Base-by-base conservation (phyloP, 2,888 invertebrate species). In the Eilema griseolum region DNA sequence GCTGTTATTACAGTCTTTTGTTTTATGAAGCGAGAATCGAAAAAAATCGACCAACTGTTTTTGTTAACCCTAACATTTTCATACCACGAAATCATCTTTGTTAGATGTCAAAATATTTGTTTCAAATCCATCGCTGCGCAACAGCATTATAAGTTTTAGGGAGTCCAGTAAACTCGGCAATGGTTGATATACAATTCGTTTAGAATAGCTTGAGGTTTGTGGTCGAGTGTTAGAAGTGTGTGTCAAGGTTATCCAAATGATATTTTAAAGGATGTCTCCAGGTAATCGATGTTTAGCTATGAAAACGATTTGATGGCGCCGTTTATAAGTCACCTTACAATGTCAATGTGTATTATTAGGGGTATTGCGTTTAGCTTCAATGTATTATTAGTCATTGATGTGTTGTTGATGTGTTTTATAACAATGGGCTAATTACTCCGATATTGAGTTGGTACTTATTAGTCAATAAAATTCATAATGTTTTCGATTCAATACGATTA, bases 1-100 rank as follows among this genome's bases (percentile, higher is more conserved):
- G 78, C 87, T 85, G 81, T 90, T 87, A 94, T 94, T 94, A 93
- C 83, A 74, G 82, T 74, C 83, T 85, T 89, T 89, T 86, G 85
- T 85, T 83, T 79, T 87, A 77, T 79, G 78, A 81, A 78, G 73
- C 76, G 75, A 66, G 80, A 84, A 61, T 31, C 31, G 33, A 61
- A 82, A 79, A 82, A 85, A 72, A 82, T 52, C 66, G 79, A 81
- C 77, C 67, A 71, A 76, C 73, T 67, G 72, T 77, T 83, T 83
- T 78, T 79, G 83, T 73, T 71, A 79, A 77, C 77, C 75, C 76
- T 83, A 76, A 69, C 67, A 80, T 69, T 66, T 12, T 41, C 28
- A 1, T 70, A 74, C 69, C n/a, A 68, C 26, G 20, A 66, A 26
- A 62, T 56, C 14, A 3, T 52, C 8, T 23, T 31, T 4, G 0